Evolutionary conservation across 2,888 invertebrate species (phyloP), one percentile per base, ranked within the genome.

Genomic region (Eupithecia subfuscata): DNA sequence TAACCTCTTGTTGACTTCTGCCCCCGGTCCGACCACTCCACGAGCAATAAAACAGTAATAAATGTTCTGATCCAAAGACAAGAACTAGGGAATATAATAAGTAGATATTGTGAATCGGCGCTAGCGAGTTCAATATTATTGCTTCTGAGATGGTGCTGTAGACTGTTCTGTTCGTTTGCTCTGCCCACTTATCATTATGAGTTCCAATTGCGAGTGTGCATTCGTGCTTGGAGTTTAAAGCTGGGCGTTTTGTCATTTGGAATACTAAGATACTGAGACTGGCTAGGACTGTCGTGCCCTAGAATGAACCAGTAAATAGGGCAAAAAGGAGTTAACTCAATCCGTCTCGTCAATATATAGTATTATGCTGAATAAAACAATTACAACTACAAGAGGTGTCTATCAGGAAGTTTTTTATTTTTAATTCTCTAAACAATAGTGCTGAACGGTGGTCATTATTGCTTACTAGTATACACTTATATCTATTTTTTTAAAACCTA

Each of bases 21-120:
- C 87, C 90, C 52, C 89, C 88, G 88, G 90, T 91, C 89, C 86
- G 86, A 91, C 90, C 92, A 90, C 91, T 93, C 88, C 89, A 90
- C 92, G 89, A 91, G 91, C 93, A 94, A 94, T 94, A 94, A 94
- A 92, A 91, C 89, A 91, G 94, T 94, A 94, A 94, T 94, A 94
- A 94, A 94, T 93, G 94, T 92, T 94, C 91, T 86, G 91, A 89
- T 90, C 90, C 86, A 88, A 91, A 92, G 91, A 90, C 87, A 90
- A 88, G 89, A 91, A 90, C 89, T 90, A 92, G 90, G 83, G 87
- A 88, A 90, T 91, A n/a, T n/a, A 90, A 91, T 91, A 92, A 93
- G 92, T 91, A 88, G 92, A 93, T 92, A 92, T 92, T 91, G 91
- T 91, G 90, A 88, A 91, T 89, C 87, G 88, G 86, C 90, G 83